Percentiles rank a stretch among this genome's conserved stretches.
These are phyloP conservation scores for Drosophila formosana DNA, from an alignment of 2,888 invertebrate genomes.

Conservation along the genomic window DNA sequence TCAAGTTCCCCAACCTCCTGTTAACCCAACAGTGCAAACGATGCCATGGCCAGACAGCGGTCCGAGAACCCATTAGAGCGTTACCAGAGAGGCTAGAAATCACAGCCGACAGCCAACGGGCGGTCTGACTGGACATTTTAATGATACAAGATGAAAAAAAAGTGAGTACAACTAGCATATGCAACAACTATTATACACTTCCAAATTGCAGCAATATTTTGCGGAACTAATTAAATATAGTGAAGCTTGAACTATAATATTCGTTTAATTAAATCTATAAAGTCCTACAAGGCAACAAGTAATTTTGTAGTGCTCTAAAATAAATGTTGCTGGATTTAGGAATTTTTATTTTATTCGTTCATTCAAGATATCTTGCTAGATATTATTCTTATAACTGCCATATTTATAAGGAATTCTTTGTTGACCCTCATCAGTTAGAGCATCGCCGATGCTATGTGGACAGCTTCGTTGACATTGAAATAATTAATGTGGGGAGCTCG, in stretches of 20 bases:
- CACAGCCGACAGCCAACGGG: slow-evolving; percentile 66
- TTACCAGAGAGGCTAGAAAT: slow-evolving; percentile 64
- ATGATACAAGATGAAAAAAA: slow-evolving; percentile 67
- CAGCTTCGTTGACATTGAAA: slow-evolving; percentile 71
- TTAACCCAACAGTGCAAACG: slow-evolving; percentile 21
- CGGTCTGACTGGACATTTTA: slow-evolving; percentile 71
- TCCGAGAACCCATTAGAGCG: slow-evolving; percentile 61
- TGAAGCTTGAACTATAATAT: background rate
- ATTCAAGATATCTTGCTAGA: too few species aligned
- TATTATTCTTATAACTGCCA: background rate
- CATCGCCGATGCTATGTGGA: slow-evolving; percentile 52
- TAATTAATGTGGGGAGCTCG: slow-evolving; percentile 54
- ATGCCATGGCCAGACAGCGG: slow-evolving; percentile 62
- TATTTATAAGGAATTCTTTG: background rate
- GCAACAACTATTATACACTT: slow-evolving; percentile 41
- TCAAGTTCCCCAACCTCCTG: slow-evolving; percentile 38
- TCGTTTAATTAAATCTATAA: background rate
- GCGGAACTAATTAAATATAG: background rate
- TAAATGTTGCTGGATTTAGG: background rate
- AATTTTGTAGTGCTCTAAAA: background rate
- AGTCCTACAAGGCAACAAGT: background rate
- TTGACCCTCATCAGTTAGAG: slow-evolving; percentile 43
- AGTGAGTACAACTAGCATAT: background rate
- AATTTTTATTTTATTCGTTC: background rate
- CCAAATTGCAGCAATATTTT: background rate